Conservation (phyloP, 1,140 invertebrate species). For the Pachypeltis micranthus region DNA sequence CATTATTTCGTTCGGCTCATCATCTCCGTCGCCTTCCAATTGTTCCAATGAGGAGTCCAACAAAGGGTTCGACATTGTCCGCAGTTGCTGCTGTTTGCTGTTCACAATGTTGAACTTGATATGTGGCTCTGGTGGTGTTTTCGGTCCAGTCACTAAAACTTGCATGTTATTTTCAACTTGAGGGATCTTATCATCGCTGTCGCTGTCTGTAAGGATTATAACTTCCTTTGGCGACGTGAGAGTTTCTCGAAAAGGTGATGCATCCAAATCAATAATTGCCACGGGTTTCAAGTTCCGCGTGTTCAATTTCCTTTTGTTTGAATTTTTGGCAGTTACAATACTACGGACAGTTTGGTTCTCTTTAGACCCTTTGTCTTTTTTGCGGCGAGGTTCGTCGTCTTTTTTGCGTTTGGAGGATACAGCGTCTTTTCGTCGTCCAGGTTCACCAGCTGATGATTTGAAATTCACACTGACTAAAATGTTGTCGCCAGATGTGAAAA, state of each 20-base stretch:
- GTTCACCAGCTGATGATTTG: slow-evolving; percentile 42
- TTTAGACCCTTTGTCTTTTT: slow-evolving; percentile 31
- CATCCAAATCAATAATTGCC: slow-evolving; percentile 71
- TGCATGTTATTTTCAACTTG: slow-evolving; percentile 20
- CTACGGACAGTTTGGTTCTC: slow-evolving; percentile 38
- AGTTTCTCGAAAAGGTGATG: slow-evolving; percentile 67
- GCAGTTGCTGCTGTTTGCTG: slow-evolving; percentile 43
- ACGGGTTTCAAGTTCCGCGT: slow-evolving; percentile 47
- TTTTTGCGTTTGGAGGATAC: slow-evolving; percentile 32
- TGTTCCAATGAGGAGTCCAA: slow-evolving; percentile 33
- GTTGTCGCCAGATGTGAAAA: slow-evolving; percentile 82
- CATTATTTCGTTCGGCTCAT: slow-evolving; percentile 31
- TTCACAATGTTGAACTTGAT: slow-evolving; percentile 51
- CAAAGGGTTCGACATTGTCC: slow-evolving; percentile 48
- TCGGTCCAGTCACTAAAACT: slow-evolving; percentile 42
- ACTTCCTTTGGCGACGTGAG: slow-evolving; percentile 65
- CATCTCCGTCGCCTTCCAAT: slow-evolving; percentile 32
- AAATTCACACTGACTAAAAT: slow-evolving; percentile 85
- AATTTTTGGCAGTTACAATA: slow-evolving; percentile 29
- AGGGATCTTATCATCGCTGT: slow-evolving; percentile 34
- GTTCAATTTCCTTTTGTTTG: slow-evolving; percentile 16
- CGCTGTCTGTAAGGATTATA: slow-evolving; percentile 69
- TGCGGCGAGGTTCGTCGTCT: slow-evolving; percentile 38
- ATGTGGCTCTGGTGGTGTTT: slow-evolving; percentile 60
- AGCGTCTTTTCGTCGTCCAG: slow-evolving; percentile 8